Base-by-base conservation (phyloP, 2,888 invertebrate species). In the Apeira syringaria region DNA sequence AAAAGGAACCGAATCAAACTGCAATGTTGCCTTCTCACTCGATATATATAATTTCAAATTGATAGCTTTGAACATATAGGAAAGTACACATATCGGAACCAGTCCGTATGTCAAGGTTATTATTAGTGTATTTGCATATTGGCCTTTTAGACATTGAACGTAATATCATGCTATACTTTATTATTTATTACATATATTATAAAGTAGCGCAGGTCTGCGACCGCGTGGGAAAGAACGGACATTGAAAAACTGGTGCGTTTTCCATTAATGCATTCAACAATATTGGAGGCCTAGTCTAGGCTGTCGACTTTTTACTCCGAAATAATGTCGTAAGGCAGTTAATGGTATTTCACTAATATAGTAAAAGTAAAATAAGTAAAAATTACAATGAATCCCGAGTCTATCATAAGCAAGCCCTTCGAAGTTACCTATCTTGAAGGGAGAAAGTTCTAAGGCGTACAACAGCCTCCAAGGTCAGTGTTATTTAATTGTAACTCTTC, bases 211-310 rank as follows among this genome's bases (percentile, higher is more conserved):
- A 62, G 71, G 76, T 74, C 65, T 59, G 68, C 71, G 79, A 75
- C 74, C 74, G 77, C 83, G 83, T 84, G 85, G 77, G 85, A 85
- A 81, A 73, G 61, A 56, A 59, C 68, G 71, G 71, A 56, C 71
- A 59, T 71, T 49, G 54, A 50, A 46, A 47, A 25, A 9, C 3
- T 24, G 8, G 24, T 24, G 24, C 9, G 9, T 9, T 24, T n/a
- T 7, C 7, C 20, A 20, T 7, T 20, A 6, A 7, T 7, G 2
- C 2, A 7, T 20, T 20, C 28, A 13, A 34, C 30, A 24, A 17
- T 17, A 7, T 26, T 35, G 27, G 18, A n/a, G n/a, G n/a, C n/a
- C n/a, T n/a, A n/a, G n/a, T n/a, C n/a, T n/a, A n/a, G n/a, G n/a
- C n/a, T n/a, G n/a, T n/a, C n/a, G n/a, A n/a, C n/a, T n/a, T n/a